Evolutionary conservation across 2,113 vertebrate genomes (phyloP), one percentile per base, ranked within the genome.

Genomic region (Aviceda subcristata): DNA sequence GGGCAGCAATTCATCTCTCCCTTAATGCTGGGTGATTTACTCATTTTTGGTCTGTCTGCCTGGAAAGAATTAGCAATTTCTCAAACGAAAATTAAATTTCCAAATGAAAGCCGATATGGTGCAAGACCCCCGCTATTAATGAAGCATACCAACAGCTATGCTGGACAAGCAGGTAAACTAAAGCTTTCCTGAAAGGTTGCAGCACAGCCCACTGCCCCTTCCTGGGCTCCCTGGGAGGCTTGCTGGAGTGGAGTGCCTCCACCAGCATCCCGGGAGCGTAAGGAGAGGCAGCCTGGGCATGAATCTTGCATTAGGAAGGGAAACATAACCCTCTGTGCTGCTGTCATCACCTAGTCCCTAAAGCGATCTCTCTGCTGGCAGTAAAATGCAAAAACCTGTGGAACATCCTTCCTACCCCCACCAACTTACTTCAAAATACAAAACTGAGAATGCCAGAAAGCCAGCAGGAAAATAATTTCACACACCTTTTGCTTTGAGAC

Each of bases 301-400:
- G 93, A 95, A 96, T 97, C 73, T 97, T 98, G 94, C 91, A 97
- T 98, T 93, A 97, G 89, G 77, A 86, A 91, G 29, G n/a, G 95
- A 92, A 92, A 92, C 67, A 57, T 64, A 89, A 96, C 91, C 68
- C 36, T 38, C 46, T 0, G 23, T 6, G 45, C 34, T 95, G 96
- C 92, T 97, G 88, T 94, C 82, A 83, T 95, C 94, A 74, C 76
- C 72, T 71, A 30, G 63, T 94, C 88, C 87, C 87, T 78, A 41
- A 80, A 95, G 69, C 15, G 11, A 53, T 95, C 86, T 88, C 95
- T 77, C 90, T 86, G 81, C 59, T 85, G 75, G 62, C 69, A 95
- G 57, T 20, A 86, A 95, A 89, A 93, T 15, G 16, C 32, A 91
- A 57, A 48, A 30, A 68, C 4, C 11, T 6, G 12, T 39, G 38